These are phyloP conservation scores for Carcinoscorpius rotundicauda DNA, from an alignment of 1,140 invertebrate genomes.

Conservation along the genomic window DNA sequence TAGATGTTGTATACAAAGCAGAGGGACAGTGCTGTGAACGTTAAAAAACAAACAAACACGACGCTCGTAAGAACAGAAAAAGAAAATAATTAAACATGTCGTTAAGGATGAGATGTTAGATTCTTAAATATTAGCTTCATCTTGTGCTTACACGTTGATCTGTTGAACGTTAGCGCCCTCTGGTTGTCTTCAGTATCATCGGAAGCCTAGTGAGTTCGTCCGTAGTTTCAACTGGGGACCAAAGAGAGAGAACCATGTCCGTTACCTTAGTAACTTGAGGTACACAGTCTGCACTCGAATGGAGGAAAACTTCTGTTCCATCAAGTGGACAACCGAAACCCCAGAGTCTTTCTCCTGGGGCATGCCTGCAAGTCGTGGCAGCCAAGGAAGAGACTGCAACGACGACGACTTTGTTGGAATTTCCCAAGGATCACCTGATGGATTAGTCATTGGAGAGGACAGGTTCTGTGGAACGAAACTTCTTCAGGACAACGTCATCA, in stretches of 20 bases:
- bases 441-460: conserved; percentile 23
- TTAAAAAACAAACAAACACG: no score
- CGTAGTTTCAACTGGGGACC: conserved; percentile 50
- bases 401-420: conserved; percentile 84
- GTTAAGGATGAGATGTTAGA: no score
- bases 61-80: no score
- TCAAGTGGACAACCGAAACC: conserved; percentile 33
- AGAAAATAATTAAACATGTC: no score
- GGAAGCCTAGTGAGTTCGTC: conserved; percentile 22
- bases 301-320: conserved; percentile 75
- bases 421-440: conserved; percentile 46
- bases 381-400: conserved; percentile 46
- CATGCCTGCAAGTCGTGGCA: conserved; percentile 17
- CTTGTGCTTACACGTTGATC: no score
- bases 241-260: conserved; percentile 34
- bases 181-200: conserved; percentile 25
- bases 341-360: conserved; percentile 23
- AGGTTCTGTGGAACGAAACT: conserved; percentile 25
- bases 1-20: no score
- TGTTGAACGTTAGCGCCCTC: conserved; percentile 20
- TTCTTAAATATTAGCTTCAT: no score
- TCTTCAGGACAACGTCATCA: conserved; percentile 23
- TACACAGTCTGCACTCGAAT: conserved; percentile 71
- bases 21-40: no score
- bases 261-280: conserved; percentile 74